Evolutionary conservation across 2,888 invertebrate species (phyloP).

Genomic region (Zaprionus obscuricornis): DNA sequence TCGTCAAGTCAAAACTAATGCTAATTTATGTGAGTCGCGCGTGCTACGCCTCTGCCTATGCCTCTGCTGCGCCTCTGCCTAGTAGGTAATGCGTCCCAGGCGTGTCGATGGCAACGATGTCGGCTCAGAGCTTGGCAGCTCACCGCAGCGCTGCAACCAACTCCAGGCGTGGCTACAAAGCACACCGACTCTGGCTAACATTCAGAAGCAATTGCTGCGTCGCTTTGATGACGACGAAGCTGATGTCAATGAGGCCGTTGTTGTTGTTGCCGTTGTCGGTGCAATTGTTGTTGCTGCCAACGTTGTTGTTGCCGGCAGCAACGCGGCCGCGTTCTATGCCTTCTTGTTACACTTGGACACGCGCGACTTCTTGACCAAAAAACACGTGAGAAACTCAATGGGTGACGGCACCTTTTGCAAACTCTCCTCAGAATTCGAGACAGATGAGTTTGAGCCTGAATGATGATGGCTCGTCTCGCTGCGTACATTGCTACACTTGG

Average conservation of each 20-base stretch:
- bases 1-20: constrained; percentile 25
- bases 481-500: constrained; percentile 58
- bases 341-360: constrained; percentile 70
- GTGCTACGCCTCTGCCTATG: constrained; percentile 37
- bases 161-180: constrained; percentile 66
- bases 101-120: constrained; percentile 63
- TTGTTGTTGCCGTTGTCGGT: constrained; percentile 19
- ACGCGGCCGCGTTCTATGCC: constrained; percentile 77
- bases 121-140: constrained; percentile 67
- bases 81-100: constrained; percentile 64
- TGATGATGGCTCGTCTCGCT: constrained; percentile 53
- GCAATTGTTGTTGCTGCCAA: constrained; percentile 22
- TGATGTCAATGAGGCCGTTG: constrained; percentile 31
- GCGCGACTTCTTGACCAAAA: constrained; percentile 81
- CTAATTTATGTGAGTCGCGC: constrained; percentile 40
- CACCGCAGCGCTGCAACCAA: constrained; percentile 70
- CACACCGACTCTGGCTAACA: constrained; percentile 74
- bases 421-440: constrained; percentile 82
- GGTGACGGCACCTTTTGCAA: constrained; percentile 81
- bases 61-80: constrained; percentile 8
- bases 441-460: too few relatives aligned
- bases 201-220: constrained; percentile 72
- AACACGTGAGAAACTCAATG: constrained; percentile 82
- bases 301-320: constrained; percentile 51
- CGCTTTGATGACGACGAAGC: constrained; percentile 51